Base-by-base conservation (phyloP, 2,113 vertebrate genomes). In the Lophochroa leadbeateri region DNA sequence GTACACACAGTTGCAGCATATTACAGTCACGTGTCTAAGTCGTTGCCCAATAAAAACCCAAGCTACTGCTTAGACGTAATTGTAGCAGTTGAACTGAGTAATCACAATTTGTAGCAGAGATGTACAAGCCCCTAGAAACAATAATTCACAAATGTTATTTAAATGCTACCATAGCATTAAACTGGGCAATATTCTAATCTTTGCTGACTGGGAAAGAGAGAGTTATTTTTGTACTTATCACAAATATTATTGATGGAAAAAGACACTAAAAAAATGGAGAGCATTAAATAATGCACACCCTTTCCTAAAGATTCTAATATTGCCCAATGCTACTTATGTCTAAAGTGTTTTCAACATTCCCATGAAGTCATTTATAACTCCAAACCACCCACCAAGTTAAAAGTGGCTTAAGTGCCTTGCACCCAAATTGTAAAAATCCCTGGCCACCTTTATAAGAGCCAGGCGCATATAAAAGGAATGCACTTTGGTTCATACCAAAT, bases 401-500 rank as follows among this genome's bases (percentile, higher is more conserved):
- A 98, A 98, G 97, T 98, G 98, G 98, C 98, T 97, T 96, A 98
- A 98, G 98, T 98, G 98, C 98, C 97, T 98, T 97, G 98, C 98
- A 98, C 97, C 97, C 97, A 98, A 98, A 97, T 97, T 98, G 97
- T 98, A 98, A 98, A 98, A 98, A 98, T 92, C 96, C 97, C 98
- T 98, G 98, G 98, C 97, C 91, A 79, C 94, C 94, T 97, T 94
- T 95, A 79, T 91, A 96, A 95, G 92, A 98, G 98, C 98, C 98
- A 98, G 98, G 98, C 94, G 98, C 92, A 97, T 98, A 98, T 91
- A 98, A 99, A 99, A 99, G 99, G 99, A 99, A 99, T 99, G 99
- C 99, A 99, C 99, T 99, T 99, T 99, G 99, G 99, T 99, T 99
- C 98, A 98, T 98, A 99, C 99, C 99, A 99, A 99, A 99, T 99